Evolutionary conservation across 2,888 invertebrate species (phyloP), one percentile per base, ranked within the genome.

Genomic region (Morpho helenor): DNA sequence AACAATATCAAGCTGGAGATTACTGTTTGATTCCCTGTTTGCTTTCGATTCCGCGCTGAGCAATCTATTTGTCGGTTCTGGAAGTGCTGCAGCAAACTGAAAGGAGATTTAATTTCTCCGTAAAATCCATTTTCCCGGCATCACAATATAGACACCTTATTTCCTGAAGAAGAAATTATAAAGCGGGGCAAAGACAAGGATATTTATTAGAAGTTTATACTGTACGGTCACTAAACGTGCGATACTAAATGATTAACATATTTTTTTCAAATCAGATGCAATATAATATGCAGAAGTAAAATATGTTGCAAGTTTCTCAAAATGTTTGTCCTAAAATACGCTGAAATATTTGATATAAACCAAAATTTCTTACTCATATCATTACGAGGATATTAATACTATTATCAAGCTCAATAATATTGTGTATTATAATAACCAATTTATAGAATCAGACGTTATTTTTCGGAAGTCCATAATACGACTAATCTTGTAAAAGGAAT

Each of bases 131-230:
- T 65, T 59, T 41, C 58, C 49, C 56, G 56, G 23, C 61, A 52
- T 72, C 70, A 68, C 68, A 72, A 68, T 74, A 77, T 73, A 72
- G 76, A 76, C 72, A 75, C 77, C 74, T 76, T 76, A 74, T 77
- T 76, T 75, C 71, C 71, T 68, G 68, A 59, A 64, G 68, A 67
- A 72, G 77, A 77, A 61, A 66, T 65, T 63, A 65, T 63, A 76
- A 79, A 80, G 72, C 75, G 73, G 75, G 72, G 79, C 76, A 79
- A 82, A 77, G 79, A 80, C 78, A 76, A 75, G 74, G 55, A 49
- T 49, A 55, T 55, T 55, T 55, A 55, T 49, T 55, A 49, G 49
- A 55, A 49, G 53, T 48, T 47, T 54, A 23, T 42, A 41, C 42
- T 42, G 53, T 48, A 5, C 41, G 22, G 47, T 1, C 53, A 48